phyloP scores from a whole-genome alignment of 2,113 vertebrate genomes.

The Plecturocebus donacophilus region DNA sequence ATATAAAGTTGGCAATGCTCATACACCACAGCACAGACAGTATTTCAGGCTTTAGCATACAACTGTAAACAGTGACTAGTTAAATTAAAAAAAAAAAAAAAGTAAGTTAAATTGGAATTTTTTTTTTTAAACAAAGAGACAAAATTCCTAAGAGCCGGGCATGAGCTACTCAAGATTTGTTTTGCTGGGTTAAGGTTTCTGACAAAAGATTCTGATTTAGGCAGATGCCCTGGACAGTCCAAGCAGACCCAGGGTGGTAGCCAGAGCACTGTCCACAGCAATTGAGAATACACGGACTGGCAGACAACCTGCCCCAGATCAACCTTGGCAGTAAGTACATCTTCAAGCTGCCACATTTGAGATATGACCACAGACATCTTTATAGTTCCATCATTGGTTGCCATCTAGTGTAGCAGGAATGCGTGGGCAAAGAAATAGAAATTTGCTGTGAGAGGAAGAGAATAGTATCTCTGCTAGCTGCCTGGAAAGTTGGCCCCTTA shows the following conservation, averaged over 20 bases:
- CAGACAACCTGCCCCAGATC: not conserved
- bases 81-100: not conserved
- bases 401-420: not conserved
- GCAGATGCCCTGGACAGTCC: not conserved
- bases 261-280: not conserved
- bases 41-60: constrained; percentile 50
- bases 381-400: not conserved
- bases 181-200: not conserved
- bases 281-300: not conserved
- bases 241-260: not conserved
- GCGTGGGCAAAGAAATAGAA: not conserved
- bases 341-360: not conserved
- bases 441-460: not conserved
- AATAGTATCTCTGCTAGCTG: constrained; percentile 33
- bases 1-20: constrained; percentile 71
- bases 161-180: constrained; percentile 44
- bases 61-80: constrained; percentile 59
- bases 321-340: not conserved
- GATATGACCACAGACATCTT: not conserved
- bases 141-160: constrained; percentile 34
- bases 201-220: constrained; percentile 25
- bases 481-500: constrained; percentile 50
- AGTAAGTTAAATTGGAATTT: not conserved
- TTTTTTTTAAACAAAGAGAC: constrained; percentile 22
- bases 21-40: constrained; percentile 71